phyloP scores from a whole-genome alignment of 2,797 vertebrate species.

The Catharus ustulatus region DNA sequence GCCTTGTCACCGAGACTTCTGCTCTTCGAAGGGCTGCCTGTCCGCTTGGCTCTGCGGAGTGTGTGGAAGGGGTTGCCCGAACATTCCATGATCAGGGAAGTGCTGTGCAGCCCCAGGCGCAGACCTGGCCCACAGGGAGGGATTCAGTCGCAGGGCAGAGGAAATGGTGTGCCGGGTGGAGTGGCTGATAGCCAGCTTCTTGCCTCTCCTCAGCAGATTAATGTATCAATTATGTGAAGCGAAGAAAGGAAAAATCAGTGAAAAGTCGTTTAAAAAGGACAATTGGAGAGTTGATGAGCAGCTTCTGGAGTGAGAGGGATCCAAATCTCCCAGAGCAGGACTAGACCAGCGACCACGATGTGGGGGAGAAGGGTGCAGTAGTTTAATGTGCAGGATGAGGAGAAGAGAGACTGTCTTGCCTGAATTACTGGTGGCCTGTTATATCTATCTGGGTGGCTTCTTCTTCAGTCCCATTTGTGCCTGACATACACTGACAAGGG shows the following conservation, averaged over 20 bases:
- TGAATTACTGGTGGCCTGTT: neutral
- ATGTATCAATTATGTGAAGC: neutral
- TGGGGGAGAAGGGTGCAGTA: neutral
- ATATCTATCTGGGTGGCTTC: neutral
- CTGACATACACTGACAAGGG: neutral
- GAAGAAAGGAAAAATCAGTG: neutral
- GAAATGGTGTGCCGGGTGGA: neutral
- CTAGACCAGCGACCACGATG: neutral
- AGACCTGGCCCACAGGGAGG: neutral
- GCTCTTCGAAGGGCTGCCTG: neutral
- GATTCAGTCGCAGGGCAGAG: neutral
- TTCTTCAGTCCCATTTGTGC: accelerated
- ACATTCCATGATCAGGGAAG: neutral
- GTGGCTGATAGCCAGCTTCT: neutral
- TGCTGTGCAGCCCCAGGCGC: neutral
- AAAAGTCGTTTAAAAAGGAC: neutral
- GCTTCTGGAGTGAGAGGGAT: accelerated
- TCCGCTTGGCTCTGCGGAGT: neutral
- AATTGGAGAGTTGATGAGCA: neutral
- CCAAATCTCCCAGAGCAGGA: neutral
- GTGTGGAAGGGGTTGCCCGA: neutral
- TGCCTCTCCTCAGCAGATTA: no score
- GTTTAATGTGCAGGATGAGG: neutral
- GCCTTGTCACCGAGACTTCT: neutral
- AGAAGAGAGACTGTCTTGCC: neutral